A percentile compares a stretch with the other conserved stretches of the same genome.
phyloP scores from a whole-genome alignment of 2,888 invertebrate genomes.

The Orchesella flavescens region DNA sequence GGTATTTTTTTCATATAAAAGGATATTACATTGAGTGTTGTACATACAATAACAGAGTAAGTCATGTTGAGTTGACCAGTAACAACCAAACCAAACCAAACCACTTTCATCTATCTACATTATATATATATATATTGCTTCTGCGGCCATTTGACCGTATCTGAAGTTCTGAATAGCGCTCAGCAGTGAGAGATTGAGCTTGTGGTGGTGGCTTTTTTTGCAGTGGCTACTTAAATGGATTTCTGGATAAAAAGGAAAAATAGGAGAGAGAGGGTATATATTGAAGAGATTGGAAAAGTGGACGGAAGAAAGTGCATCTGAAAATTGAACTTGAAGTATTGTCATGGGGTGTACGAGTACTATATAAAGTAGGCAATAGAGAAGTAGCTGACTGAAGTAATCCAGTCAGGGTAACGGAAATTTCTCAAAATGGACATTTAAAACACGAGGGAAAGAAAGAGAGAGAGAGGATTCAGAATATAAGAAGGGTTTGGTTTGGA shows the following conservation, averaged over 20 bases:
- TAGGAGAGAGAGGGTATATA: not conserved
- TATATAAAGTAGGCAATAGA: slow-evolving; percentile 1
- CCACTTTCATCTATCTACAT: not conserved
- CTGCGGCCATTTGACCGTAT: slow-evolving; percentile 49
- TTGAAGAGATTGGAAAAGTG: not conserved
- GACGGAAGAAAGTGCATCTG: slow-evolving; percentile 38
- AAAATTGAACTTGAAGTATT: slow-evolving; percentile 53
- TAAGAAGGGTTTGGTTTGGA: slow-evolving; percentile 2
- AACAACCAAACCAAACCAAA: too few species aligned
- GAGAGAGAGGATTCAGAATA: slow-evolving; percentile 1
- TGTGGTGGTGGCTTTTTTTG: slow-evolving; percentile 27
- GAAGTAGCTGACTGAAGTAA: slow-evolving; percentile 43
- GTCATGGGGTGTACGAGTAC: slow-evolving; percentile 41
- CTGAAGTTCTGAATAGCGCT: slow-evolving; percentile 1
- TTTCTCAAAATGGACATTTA: slow-evolving; percentile 23
- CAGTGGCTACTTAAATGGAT: slow-evolving; percentile 35
- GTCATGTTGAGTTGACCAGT: slow-evolving; percentile 38
- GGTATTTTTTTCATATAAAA: not conserved
- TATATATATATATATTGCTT: too few species aligned
- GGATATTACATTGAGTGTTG: slow-evolving; percentile 18
- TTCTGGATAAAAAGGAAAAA: slow-evolving; percentile 39
- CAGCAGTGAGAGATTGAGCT: slow-evolving; percentile 30
- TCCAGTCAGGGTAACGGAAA: slow-evolving; percentile 44
- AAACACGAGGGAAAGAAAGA: slow-evolving; percentile 26
- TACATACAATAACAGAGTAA: slow-evolving; percentile 20